phyloP scores from a whole-genome alignment of 2,797 vertebrate genomes.

The Choloepus didactylus region DNA sequence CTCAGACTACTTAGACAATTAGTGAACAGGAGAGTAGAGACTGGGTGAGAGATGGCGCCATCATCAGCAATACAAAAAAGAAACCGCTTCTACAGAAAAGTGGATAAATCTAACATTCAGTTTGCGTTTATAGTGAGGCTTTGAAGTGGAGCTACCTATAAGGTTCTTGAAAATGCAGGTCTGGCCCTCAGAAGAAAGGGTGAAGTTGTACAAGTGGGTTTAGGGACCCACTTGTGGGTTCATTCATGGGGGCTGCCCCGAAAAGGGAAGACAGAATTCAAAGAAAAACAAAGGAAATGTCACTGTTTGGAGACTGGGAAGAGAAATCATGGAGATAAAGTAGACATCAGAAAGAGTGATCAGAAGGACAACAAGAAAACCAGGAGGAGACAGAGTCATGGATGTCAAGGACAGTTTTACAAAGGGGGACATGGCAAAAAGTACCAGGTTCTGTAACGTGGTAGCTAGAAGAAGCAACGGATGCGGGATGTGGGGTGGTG shows the following conservation, averaged over 20 bases:
- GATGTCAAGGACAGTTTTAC: background rate
- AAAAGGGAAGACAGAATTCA: background rate
- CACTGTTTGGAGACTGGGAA: background rate
- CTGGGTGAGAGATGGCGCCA: background rate
- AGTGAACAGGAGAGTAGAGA: background rate
- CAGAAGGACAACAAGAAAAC: background rate
- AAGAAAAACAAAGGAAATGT: background rate
- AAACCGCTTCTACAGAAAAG: background rate
- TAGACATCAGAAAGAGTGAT: background rate
- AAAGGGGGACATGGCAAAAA: background rate
- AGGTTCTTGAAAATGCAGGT: background rate
- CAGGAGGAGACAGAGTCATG: background rate
- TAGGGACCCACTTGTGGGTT: background rate
- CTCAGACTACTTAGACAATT: background rate
- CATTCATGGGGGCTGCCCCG: background rate
- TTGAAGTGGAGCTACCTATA: background rate
- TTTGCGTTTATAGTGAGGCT: constrained; percentile 5
- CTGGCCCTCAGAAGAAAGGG: background rate
- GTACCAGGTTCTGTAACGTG: background rate
- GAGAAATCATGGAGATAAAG: background rate
- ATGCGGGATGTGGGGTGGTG: too few species aligned
- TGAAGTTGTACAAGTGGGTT: background rate
- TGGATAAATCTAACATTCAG: background rate
- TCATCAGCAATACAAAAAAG: constrained; percentile 13
- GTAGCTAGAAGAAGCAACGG: background rate